phyloP scores from a whole-genome alignment of 2,113 vertebrate species.

The Delphinapterus leucas region DNA sequence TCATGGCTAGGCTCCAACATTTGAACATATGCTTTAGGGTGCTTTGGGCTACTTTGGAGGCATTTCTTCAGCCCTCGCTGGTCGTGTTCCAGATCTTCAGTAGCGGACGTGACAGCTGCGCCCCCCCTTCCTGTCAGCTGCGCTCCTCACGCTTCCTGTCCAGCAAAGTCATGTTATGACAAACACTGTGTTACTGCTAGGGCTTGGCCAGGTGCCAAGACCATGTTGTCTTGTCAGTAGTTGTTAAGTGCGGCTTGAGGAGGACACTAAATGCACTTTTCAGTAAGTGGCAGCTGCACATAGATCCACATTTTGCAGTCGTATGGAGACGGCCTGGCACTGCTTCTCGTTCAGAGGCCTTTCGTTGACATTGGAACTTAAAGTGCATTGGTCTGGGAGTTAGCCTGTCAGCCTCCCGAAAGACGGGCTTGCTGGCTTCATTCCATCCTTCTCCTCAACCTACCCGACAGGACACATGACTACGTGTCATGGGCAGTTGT shows the following conservation, averaged over 20 bases:
- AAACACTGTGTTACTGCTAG: neutral
- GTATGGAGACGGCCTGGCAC: rapidly evolving
- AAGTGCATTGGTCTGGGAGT: rapidly evolving
- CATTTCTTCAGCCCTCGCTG: neutral
- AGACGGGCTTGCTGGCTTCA: neutral
- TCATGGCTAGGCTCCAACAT: rapidly evolving
- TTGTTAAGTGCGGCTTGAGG: neutral
- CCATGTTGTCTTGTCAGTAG: conserved; percentile 44
- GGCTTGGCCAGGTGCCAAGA: neutral
- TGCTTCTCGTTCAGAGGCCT: neutral
- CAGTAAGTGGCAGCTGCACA: neutral
- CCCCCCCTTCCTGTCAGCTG: neutral
- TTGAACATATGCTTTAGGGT: neutral
- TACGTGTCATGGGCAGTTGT: rapidly evolving
- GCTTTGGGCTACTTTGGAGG: neutral
- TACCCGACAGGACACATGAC: neutral
- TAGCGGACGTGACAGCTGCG: neutral
- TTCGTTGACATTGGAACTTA: neutral
- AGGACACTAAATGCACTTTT: neutral
- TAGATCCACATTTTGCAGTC: neutral
- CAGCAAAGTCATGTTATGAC: neutral
- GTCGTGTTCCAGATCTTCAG: rapidly evolving
- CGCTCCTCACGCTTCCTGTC: neutral
- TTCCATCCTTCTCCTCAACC: neutral
- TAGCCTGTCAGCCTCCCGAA: neutral